Evolutionary conservation across 2,797 vertebrate species (phyloP), one percentile per base, ranked within the genome.

Genomic region (Hephaestus fuliginosus): DNA sequence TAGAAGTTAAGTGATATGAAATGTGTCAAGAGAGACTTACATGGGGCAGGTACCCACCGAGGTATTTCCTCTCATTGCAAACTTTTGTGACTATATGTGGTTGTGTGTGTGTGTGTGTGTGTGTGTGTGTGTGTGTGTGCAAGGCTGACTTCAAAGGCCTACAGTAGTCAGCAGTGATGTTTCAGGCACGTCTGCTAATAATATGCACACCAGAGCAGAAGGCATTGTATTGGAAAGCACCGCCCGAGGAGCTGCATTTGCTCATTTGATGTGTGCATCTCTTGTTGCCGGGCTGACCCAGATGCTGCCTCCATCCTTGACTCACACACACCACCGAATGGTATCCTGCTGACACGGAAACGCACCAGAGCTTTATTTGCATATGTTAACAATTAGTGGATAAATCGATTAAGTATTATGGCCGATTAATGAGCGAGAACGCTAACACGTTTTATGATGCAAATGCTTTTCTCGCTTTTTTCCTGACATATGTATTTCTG

Each of bases 121-220:
- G 55, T 64, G 36, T 73, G 13, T 53, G 22, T n/a, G 36, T 60
- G 17, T 57, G 1, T 33, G 46, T 20, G 44, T 4, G 18, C 22
- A 58, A 77, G 30, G 14, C 63, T 80, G 1, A 7, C 46, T 76
- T 78, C 51, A 69, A 80, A 80, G 65, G 41, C 43, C 68, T 30
- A 3, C 7, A 41, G 53, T 49, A 65, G 82, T 78, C 71, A 64
- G 68, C 68, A 18, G 55, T 39, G 63, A 81, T 70, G 74, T 82
- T 86, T 86, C 12, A 58, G 20, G 33, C 52, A 62, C 25, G 55
- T 80, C 65, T 86, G 76, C 81, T 75, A 64, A 90, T 74, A 78
- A 88, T 74, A 75, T 72, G 76, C 74, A 74, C 76, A 80, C 41
- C 62, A 12, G 61, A 84, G 91, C 77, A 86, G 83, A 80, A 83